Evolutionary conservation across 2,113 vertebrate genomes (phyloP), one percentile per base, ranked within the genome.

Genomic region (Oryzias woworae): DNA sequence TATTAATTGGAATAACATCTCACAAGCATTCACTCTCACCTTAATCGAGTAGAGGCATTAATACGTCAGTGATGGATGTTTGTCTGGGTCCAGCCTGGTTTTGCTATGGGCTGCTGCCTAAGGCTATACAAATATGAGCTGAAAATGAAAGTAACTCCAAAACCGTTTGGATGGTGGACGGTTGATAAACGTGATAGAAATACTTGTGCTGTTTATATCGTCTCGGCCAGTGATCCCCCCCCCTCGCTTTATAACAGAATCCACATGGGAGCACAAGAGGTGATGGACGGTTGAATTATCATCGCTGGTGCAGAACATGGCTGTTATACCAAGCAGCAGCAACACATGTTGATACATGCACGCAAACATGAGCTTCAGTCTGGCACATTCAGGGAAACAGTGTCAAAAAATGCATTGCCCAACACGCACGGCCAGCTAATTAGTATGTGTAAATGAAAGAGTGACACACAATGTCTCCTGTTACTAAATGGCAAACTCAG

Each of bases 121-220:
- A 60, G 84, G 86, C 82, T 44, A 46, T 75, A 85, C 85, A 87
- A 87, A 84, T 80, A 78, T 77, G 77, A 84, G 75, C 69, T 51
- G 80, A 84, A 84, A 89, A 85, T 82, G 83, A 84, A 86, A 85
- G 86, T 72, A 79, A 73, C 86, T 80, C 75, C 65, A 59, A 74
- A 78, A 82, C 76, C 76, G 73, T 85, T 83, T 75, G 71, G 75
- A 73, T 67, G 70, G 69, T 62, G 77, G 72, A 78, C 77, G 86
- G 73, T 78, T 77, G 86, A 84, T 77, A 80, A 84, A 85, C 79
- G 71, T 80, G 85, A 85, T 69, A 14, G 74, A 86, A 87, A 87
- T 84, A 67, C 78, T 80, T 62, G 73, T 66, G 71, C 58, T 78
- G 83, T 69, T 85, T 31, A 68, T 80, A 81, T 83, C 54, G n/a